Percentiles rank a stretch among this genome's conserved stretches.
Conservation (phyloP, 2,888 invertebrate species). For the Proisotoma minuta region DNA sequence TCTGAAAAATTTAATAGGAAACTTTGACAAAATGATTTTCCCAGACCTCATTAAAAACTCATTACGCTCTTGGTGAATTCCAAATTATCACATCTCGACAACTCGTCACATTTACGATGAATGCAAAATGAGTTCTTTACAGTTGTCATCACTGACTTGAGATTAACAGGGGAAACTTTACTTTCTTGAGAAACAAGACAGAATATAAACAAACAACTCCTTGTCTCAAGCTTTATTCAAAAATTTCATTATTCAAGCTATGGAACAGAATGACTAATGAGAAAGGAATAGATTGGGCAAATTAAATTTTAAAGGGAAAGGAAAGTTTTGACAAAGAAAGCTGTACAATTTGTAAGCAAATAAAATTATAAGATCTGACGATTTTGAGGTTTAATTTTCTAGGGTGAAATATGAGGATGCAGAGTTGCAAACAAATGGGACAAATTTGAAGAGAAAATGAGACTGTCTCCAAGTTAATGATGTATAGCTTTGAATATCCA, state of each 20-base stretch:
- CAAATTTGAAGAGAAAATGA: conserved; percentile 30
- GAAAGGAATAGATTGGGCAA: too few species aligned
- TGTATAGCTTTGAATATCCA: background rate
- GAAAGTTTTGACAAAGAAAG: background rate
- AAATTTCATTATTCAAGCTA: too few species aligned
- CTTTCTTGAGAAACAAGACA: conserved; percentile 2
- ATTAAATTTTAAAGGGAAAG: background rate
- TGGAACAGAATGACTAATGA: too few species aligned
- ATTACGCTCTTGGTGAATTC: conserved; percentile 14
- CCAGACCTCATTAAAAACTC: conserved; percentile 28
- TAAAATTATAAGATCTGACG: background rate
- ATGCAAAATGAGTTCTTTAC: background rate
- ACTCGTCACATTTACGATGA: background rate
- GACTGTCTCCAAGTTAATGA: conserved; percentile 15
- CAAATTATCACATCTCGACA: background rate
- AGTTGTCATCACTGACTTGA: conserved; percentile 4
- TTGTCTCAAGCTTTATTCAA: background rate
- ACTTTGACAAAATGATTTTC: conserved; percentile 19
- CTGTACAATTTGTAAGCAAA: background rate
- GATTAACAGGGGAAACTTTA: too few species aligned
- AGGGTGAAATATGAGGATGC: background rate
- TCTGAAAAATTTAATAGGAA: background rate
- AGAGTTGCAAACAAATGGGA: conserved; percentile 28
- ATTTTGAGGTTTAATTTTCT: background rate
- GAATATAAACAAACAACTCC: background rate